Base-by-base conservation (phyloP, 2,888 invertebrate species). In the Orthonychiurus folsomi region DNA sequence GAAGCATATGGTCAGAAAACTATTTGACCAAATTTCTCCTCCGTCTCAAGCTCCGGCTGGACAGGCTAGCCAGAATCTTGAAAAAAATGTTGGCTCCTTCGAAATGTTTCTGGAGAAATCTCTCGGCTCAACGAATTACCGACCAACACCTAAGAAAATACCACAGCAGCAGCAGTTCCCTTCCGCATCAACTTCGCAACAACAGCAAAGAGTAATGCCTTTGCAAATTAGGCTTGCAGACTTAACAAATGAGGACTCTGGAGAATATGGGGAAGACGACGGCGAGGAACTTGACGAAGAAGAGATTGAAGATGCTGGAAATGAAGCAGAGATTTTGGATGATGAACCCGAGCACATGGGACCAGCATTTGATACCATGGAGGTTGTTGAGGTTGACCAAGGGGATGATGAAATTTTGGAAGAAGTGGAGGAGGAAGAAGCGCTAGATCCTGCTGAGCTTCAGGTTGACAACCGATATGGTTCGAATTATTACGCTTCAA, bases 341-440 rank as follows among this genome's bases (percentile, higher is more conserved):
- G 52, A 12, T 21, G 52, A 52, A 21, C 21, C 24, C 3, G 52
- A n/a, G 12, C 48, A 48, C 48, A n/a, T 48, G 48, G 48, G n/a
- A 48, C n/a, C n/a, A n/a, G n/a, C n/a, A n/a, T n/a, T n/a, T n/a
- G n/a, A n/a, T n/a, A n/a, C n/a, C n/a, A n/a, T 48, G 48, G 48
- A 48, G 12, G 48, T 12, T 15, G 48, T 48, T 48, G 48, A 48
- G 15, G n/a, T 48, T 48, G 48, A 52, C 20, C 12, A n/a, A 52
- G 52, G 9, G n/a, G 52, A 52, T 5, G 52, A 52, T 21, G 52
- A 12, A 21, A 9, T 12, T 9, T 9, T 5, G 24, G 52, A 52
- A 52, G 52, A 52, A 23, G 24, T 52, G 3, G 52, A 52, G 9
- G 52, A 52, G 12, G 24, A 21, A 23, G 52, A 52, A 52, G 52